These are phyloP conservation scores for Bos indicus DNA, from an alignment of 2,113 vertebrate genomes.

Conservation along the genomic window DNA sequence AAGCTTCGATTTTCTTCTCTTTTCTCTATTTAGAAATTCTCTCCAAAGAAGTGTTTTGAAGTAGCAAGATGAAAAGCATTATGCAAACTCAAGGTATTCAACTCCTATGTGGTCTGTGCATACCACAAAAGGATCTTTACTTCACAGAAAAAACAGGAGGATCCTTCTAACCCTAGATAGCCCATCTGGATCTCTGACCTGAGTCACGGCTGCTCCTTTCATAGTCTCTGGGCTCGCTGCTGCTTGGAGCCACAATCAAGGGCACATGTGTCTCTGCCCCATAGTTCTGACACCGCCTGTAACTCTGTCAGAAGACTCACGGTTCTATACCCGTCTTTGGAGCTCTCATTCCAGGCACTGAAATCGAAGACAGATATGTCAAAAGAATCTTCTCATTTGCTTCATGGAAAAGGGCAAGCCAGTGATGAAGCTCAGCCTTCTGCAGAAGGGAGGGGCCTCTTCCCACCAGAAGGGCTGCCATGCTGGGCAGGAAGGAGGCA, in stretches of 20 bases:
- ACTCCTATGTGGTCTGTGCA: neutral
- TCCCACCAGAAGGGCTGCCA: neutral
- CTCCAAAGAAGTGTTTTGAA: neutral
- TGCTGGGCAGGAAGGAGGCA: neutral
- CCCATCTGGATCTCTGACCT: neutral
- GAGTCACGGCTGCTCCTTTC: neutral
- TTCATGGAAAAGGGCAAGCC: neutral
- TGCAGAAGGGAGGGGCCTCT: neutral
- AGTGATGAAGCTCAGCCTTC: neutral
- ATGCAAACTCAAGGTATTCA: neutral
- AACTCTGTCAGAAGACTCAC: neutral
- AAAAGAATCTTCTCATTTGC: neutral
- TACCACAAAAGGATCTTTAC: neutral
- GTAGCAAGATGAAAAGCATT: neutral
- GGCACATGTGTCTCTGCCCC: neutral
- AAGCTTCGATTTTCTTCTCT: neutral
- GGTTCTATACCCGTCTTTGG: neutral
- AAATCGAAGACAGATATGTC: neutral
- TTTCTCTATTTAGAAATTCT: slow-evolving; percentile 17
- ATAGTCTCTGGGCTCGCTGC: neutral
- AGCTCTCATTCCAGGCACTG: neutral
- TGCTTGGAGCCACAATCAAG: neutral
- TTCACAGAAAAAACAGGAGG: neutral
- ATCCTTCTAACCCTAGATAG: neutral
- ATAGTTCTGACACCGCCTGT: neutral